Conservation (phyloP, 2,888 invertebrate genomes). For the Cheilosia impressa region DNA sequence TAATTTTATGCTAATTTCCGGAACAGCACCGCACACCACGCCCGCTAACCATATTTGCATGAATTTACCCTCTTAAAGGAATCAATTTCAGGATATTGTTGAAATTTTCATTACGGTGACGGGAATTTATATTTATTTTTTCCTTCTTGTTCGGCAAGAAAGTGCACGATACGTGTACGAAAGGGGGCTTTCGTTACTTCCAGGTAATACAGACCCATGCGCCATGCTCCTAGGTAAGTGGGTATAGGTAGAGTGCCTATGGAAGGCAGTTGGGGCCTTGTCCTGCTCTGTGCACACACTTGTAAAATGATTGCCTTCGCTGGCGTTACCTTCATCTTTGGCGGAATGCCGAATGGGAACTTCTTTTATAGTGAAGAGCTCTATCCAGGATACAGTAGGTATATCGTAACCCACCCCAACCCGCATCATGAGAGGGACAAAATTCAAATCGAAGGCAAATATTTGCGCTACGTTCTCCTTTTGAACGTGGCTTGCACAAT, state of each 20-base stretch:
- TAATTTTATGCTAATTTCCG: slow-evolving; percentile 72
- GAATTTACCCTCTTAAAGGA: slow-evolving; percentile 70
- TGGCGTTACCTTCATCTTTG: slow-evolving; percentile 53
- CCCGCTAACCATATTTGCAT: slow-evolving; percentile 67
- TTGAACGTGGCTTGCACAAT: slow-evolving; percentile 27
- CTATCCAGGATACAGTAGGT: slow-evolving; percentile 1
- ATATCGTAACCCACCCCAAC: too few species aligned
- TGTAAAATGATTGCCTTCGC: slow-evolving; percentile 69
- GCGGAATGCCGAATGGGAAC: slow-evolving; percentile 42
- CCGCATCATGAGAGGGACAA: slow-evolving; percentile 50
- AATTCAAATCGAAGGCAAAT: slow-evolving; percentile 75
- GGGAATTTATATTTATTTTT: slow-evolving; percentile 58
- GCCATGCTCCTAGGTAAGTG: background rate
- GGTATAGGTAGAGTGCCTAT: background rate
- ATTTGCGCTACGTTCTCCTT: slow-evolving; percentile 72
- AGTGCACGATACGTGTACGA: background rate
- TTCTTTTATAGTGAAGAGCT: slow-evolving; percentile 21
- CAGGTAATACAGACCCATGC: slow-evolving; percentile 66
- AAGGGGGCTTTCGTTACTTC: slow-evolving; percentile 9
- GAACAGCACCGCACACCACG: slow-evolving; percentile 14
- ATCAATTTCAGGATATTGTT: slow-evolving; percentile 73
- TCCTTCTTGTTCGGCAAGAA: slow-evolving; percentile 23
- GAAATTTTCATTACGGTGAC: slow-evolving; percentile 66
- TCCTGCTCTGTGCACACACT: slow-evolving; percentile 71
- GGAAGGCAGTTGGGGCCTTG: slow-evolving; percentile 52